Evolutionary conservation across 2,888 invertebrate species (phyloP).

Genomic region (Venusia cambrica): DNA sequence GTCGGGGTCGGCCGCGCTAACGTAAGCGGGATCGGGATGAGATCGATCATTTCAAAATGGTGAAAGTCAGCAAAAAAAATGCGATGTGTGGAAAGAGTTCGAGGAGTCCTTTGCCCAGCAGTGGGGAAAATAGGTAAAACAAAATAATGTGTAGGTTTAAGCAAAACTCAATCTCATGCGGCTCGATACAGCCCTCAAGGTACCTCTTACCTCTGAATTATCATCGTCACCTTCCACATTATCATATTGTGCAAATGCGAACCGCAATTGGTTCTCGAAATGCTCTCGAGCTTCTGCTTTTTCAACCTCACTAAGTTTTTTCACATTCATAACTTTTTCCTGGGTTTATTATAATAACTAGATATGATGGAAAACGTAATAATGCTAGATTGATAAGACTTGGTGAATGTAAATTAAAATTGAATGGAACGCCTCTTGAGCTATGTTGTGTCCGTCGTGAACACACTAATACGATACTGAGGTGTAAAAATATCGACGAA

Average conservation of each 20-base stretch:
- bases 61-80: too few species aligned
- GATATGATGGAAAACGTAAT: not conserved
- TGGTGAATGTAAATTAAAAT: too few species aligned
- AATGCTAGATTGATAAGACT: too few species aligned
- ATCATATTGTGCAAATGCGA: constrained; percentile 65
- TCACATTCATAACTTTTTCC: constrained; percentile 24
- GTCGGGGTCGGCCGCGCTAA: too few species aligned
- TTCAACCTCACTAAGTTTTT: constrained; percentile 48
- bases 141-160: too few species aligned
- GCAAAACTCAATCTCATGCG: too few species aligned
- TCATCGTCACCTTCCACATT: constrained; percentile 63
- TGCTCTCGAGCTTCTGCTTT: constrained; percentile 62
- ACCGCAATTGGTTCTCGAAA: constrained; percentile 68
- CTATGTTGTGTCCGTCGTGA: constrained; percentile 30
- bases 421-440: constrained; percentile 15
- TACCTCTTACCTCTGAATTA: constrained; percentile 53
- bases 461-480: constrained; percentile 38
- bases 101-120: too few species aligned
- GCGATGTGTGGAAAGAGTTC: too few species aligned
- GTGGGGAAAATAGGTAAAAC: too few species aligned
- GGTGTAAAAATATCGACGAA: constrained; percentile 73
- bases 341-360: not conserved
- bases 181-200: not conserved
- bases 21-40: too few species aligned
- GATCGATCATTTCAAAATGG: too few species aligned